These are phyloP conservation scores for Scaptodrosophila lebanonensis DNA, from an alignment of 1,140 invertebrate genomes.

Conservation along the genomic window DNA sequence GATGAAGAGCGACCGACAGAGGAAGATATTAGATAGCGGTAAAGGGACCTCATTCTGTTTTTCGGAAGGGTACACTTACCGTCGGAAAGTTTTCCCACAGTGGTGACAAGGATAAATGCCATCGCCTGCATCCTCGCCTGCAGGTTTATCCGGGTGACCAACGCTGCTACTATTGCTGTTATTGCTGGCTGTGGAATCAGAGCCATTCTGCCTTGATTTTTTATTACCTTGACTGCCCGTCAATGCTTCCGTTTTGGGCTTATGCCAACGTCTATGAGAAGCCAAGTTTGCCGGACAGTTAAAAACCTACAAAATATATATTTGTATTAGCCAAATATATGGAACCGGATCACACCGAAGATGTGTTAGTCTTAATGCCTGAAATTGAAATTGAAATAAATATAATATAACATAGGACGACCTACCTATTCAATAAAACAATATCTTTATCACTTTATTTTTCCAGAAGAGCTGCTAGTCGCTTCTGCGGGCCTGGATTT, in stretches of 20 bases:
- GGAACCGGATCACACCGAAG: too few species aligned
- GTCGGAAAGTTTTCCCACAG: slow-evolving; percentile 89
- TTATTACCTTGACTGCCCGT: too few species aligned
- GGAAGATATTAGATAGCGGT: neutral
- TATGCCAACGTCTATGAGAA: slow-evolving; percentile 98
- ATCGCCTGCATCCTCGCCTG: slow-evolving; percentile 55
- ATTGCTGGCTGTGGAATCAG: too few species aligned
- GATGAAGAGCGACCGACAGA: neutral
- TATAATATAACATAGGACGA: too few species aligned
- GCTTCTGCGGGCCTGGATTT: too few species aligned
- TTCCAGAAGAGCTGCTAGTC: too few species aligned
- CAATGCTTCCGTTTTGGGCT: slow-evolving; percentile 83
- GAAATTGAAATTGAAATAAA: too few species aligned
- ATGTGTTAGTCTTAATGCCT: too few species aligned
- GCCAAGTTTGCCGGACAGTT: slow-evolving; percentile 99
- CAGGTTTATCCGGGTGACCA: slow-evolving; percentile 34
- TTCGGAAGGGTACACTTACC: slow-evolving; percentile 54
- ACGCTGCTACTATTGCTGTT: slow-evolving; percentile 13
- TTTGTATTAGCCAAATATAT: slow-evolving; percentile 32
- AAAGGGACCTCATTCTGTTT: neutral
- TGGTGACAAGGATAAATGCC: slow-evolving; percentile 84
- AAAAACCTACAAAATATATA: slow-evolving; percentile 82
- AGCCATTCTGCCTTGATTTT: too few species aligned
- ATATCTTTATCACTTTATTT: too few species aligned
- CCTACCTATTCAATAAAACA: too few species aligned